Conservation (phyloP, 1,140 invertebrate genomes). For the Philopotamus ludificatus region DNA sequence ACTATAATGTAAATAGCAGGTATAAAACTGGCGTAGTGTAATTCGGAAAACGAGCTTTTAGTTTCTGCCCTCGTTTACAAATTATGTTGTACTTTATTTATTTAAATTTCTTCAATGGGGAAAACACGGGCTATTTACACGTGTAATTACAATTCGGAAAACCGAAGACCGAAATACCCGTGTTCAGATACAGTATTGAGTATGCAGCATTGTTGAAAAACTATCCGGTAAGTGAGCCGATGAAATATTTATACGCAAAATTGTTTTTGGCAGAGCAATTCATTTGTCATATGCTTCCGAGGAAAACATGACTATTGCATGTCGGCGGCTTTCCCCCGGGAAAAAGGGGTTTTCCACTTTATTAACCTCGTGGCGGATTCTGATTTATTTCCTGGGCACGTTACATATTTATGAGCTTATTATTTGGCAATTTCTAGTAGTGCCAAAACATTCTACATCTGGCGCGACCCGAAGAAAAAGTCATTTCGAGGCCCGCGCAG, state of each 20-base stretch:
- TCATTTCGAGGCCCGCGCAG: too few species aligned
- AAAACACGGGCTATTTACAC: too few species aligned
- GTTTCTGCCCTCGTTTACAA: too few species aligned
- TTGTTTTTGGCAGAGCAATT: background rate
- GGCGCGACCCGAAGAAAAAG: background rate
- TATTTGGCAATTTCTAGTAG: constrained; percentile 17
- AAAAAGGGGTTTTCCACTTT: constrained; percentile 17
- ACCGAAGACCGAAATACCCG: background rate
- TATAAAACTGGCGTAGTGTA: too few species aligned
- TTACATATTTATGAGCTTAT: constrained; percentile 28
- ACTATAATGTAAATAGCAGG: too few species aligned
- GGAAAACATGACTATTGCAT: background rate
- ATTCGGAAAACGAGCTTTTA: too few species aligned
- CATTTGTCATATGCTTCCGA: constrained; percentile 2
- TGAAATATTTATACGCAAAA: background rate
- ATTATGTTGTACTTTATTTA: too few species aligned
- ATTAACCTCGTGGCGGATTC: constrained; percentile 13
- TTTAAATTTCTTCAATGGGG: too few species aligned
- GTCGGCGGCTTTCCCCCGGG: background rate
- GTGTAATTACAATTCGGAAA: too few species aligned
- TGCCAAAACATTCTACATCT: background rate
- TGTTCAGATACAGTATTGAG: background rate
- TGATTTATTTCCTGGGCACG: constrained; percentile 21
- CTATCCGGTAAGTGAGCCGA: background rate
- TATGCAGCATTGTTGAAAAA: background rate